Conservation (phyloP, 2,888 invertebrate genomes). For the Crossocerus cetratus region DNA sequence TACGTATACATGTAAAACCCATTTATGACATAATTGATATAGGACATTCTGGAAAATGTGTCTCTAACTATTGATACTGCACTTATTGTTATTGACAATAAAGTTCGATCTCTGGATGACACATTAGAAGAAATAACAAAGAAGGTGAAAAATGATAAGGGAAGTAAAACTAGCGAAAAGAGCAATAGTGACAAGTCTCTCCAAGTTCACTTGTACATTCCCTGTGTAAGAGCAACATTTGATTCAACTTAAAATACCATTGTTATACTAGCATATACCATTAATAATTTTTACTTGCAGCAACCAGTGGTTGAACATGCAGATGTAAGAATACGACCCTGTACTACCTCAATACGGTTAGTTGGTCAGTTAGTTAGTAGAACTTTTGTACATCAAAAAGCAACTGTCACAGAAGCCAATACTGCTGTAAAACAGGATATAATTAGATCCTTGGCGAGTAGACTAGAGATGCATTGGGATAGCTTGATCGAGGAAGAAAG, state of each 20-base stretch:
- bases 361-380: conserved; percentile 86
- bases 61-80: conserved; percentile 81
- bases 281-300: conserved; percentile 16
- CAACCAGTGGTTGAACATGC: conserved; percentile 6
- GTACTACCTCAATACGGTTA: conserved; percentile 84
- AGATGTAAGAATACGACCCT: conserved; percentile 59
- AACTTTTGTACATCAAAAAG: conserved; percentile 88
- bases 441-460: conserved; percentile 88
- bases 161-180: conserved; percentile 75
- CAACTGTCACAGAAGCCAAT: conserved; percentile 85
- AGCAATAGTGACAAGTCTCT: conserved; percentile 78
- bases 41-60: conserved; percentile 82
- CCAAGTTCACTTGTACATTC: conserved; percentile 84
- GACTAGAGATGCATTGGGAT: conserved; percentile 95
- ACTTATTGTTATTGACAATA: conserved; percentile 86
- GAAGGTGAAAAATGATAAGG: conserved; percentile 80
- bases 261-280: too few relatives aligned
- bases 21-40: conserved; percentile 56
- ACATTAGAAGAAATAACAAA: conserved; percentile 82
- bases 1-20: not conserved
- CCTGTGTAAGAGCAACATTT: conserved; percentile 80
- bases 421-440: conserved; percentile 89
- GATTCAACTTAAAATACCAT: too few relatives aligned
- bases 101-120: conserved; percentile 82
- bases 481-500: conserved; percentile 91